Percentiles rank a stretch among this genome's conserved stretches.
These are phyloP conservation scores for Zenarchopterus dispar DNA, from an alignment of 2,797 vertebrate genomes.

Conservation along the genomic window DNA sequence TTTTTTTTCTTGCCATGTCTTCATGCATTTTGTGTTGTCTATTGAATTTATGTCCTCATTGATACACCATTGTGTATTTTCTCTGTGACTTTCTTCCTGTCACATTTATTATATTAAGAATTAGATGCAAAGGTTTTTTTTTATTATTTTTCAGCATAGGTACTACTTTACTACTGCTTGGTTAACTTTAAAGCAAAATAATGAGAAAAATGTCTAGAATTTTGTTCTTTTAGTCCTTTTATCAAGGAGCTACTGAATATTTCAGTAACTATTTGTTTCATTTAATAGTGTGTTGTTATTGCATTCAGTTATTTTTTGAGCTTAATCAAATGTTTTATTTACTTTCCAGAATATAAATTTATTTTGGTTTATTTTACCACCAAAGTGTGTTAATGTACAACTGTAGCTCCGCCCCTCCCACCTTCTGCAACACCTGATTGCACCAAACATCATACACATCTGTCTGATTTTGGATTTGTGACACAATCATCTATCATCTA, in stretches of 20 bases:
- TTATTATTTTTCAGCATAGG: neutral
- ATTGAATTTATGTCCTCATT: slow-evolving; percentile 41
- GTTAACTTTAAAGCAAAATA: neutral
- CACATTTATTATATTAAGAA: slow-evolving; percentile 21
- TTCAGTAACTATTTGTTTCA: neutral
- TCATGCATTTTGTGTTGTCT: slow-evolving; percentile 17
- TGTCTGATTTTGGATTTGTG: slow-evolving; percentile 45
- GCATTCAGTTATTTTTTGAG: neutral
- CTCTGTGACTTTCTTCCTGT: slow-evolving; percentile 23
- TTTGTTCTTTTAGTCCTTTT: neutral
- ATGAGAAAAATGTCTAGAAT: neutral
- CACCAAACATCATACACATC: slow-evolving; percentile 16
- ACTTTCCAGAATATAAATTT: neutral
- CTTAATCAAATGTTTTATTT: neutral
- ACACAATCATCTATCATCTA: slow-evolving; percentile 49
- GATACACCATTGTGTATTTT: slow-evolving; percentile 25
- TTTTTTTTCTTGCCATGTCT: too few relatives aligned
- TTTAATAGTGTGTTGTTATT: neutral
- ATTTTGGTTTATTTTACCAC: neutral
- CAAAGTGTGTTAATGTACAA: neutral
- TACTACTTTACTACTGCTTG: neutral
- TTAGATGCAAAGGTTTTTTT: neutral
- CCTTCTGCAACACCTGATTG: slow-evolving; percentile 13
- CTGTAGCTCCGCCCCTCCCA: neutral
- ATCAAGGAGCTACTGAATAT: neutral